Conservation (phyloP, 2,797 vertebrate species). For the Amazona ochrocephala region DNA sequence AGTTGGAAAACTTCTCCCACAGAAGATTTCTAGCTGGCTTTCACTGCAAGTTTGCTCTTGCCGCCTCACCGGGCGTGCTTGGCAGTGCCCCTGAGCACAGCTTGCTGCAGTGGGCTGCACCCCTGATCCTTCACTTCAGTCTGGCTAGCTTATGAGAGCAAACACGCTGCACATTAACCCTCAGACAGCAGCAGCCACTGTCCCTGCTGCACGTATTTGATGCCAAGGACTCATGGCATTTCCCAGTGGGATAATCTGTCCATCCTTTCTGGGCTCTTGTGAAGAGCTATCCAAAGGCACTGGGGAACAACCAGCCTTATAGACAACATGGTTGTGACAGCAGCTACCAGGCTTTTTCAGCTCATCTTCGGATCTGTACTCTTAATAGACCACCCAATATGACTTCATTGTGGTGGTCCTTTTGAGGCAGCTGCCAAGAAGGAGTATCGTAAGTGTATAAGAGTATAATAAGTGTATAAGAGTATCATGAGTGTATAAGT, state of each 20-base stretch:
- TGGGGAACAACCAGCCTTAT: neutral
- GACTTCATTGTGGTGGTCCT: fast-evolving
- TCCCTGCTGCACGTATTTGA: neutral
- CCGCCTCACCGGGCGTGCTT: neutral
- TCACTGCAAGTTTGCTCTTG: neutral
- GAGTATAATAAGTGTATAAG: neutral
- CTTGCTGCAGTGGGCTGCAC: neutral
- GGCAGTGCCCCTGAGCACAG: fast-evolving
- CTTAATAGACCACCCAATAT: fast-evolving
- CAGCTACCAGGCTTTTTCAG: neutral
- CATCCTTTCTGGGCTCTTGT: neutral
- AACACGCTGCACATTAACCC: neutral
- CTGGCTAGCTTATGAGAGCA: neutral
- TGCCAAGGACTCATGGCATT: neutral
- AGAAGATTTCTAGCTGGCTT: neutral
- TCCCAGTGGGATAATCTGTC: neutral
- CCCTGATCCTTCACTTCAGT: fast-evolving
- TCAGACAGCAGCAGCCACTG: neutral
- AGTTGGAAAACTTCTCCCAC: neutral
- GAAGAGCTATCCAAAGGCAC: neutral
- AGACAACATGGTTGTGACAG: neutral
- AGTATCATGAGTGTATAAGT: neutral
- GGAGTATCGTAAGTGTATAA: neutral
- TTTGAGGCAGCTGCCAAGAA: neutral
- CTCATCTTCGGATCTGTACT: neutral